These are phyloP conservation scores for Eupeodes luniger DNA, from an alignment of 2,888 invertebrate genomes.

Conservation along the genomic window DNA sequence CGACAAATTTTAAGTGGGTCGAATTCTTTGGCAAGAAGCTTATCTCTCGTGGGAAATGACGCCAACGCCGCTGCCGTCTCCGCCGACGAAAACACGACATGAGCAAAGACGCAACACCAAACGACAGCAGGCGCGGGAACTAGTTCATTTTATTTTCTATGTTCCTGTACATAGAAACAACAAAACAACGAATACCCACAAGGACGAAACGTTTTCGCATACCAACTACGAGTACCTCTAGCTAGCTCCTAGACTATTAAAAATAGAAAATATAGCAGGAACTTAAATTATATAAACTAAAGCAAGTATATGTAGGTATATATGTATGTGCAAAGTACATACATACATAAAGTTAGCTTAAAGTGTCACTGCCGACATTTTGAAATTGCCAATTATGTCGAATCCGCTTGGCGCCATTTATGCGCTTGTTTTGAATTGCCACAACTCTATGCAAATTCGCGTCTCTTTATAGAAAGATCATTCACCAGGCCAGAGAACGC, in stretches of 20 bases:
- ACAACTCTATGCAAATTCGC: constrained; percentile 48
- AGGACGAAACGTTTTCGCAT: constrained; percentile 12
- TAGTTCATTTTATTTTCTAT: constrained; percentile 29
- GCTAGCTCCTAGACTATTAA: neutral
- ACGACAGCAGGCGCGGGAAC: neutral
- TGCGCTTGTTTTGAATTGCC: constrained; percentile 35
- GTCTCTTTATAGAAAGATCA: constrained; percentile 34
- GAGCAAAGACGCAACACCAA: no score
- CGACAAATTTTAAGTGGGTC: constrained; percentile 65
- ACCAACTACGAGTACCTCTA: neutral
- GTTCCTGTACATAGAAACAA: neutral
- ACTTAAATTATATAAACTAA: constrained; percentile 43
- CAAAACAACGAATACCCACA: neutral
- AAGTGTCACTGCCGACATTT: constrained; percentile 51
- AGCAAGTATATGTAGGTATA: constrained; percentile 41
- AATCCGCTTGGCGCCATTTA: constrained; percentile 58
- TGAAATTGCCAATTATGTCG: constrained; percentile 56
- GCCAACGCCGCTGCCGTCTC: no score
- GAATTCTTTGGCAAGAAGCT: constrained; percentile 54
- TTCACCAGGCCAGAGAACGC: neutral
- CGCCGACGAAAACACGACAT: no score
- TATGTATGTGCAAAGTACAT: no score
- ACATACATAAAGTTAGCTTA: no score
- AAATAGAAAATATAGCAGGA: constrained; percentile 26
- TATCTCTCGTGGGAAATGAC: constrained; percentile 27